A percentile compares a stretch with the other conserved stretches of the same genome.
Evolutionary conservation across 2,797 vertebrate species (phyloP).

Genomic region (Poecilia picta): DNA sequence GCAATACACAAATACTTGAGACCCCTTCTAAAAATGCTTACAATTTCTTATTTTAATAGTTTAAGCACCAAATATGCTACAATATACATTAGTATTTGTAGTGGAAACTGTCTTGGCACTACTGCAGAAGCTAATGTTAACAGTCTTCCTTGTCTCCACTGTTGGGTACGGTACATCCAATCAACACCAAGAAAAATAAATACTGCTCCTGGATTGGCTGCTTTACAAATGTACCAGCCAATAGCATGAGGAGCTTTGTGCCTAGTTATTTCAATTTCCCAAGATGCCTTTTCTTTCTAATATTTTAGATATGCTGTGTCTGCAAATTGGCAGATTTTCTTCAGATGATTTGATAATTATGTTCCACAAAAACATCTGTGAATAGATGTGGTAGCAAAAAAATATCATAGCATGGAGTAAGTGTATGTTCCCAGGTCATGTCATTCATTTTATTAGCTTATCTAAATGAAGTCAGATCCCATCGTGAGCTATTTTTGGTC

Average conservation of each 20-base stretch:
- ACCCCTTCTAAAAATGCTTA: too few species aligned
- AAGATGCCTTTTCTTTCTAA: background rate
- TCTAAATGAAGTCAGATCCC: too few species aligned
- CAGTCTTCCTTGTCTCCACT: too few species aligned
- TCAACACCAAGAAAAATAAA: background rate
- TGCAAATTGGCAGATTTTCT: background rate
- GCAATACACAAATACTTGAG: too few species aligned
- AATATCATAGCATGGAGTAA: background rate
- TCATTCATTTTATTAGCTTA: too few species aligned
- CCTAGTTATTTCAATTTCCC: background rate
- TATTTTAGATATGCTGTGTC: background rate
- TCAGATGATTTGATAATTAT: background rate
- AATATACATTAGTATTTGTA: background rate
- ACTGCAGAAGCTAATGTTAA: too few species aligned
- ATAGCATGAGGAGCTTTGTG: background rate
- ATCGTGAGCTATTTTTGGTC: too few species aligned
- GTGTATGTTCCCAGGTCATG: too few species aligned
- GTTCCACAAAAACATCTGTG: background rate
- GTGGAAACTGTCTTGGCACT: background rate
- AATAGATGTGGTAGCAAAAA: background rate
- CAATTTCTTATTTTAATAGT: too few species aligned
- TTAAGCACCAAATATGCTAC: background rate
- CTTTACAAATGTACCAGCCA: background rate
- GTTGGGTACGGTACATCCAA: too few species aligned
- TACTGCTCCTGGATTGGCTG: background rate